These are phyloP conservation scores for Salvelinus fontinalis DNA, from an alignment of 2,113 vertebrate genomes.

Conservation along the genomic window DNA sequence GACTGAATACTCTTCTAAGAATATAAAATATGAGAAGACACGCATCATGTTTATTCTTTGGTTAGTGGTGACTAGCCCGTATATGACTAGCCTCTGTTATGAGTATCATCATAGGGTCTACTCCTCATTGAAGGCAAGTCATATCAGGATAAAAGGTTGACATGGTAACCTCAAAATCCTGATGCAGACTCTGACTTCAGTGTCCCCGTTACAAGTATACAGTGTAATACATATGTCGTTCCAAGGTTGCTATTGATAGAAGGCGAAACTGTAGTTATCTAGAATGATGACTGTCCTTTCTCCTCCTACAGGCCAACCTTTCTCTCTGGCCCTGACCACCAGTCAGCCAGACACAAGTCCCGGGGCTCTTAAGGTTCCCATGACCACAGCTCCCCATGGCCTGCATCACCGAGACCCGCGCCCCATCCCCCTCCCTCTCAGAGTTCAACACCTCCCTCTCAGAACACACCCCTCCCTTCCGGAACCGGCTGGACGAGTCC, in stretches of 20 bases:
- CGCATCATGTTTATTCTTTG: too few species aligned
- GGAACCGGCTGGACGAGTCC: conserved; percentile 81
- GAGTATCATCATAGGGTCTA: too few species aligned
- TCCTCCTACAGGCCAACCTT: conserved; percentile 11
- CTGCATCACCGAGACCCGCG: conserved; percentile 86
- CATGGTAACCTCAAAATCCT: too few species aligned
- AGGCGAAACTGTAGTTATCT: too few species aligned
- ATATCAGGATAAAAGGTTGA: too few species aligned
- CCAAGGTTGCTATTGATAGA: conserved; percentile 46
- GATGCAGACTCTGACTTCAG: too few species aligned
- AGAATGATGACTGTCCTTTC: not conserved
- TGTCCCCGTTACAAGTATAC: too few species aligned
- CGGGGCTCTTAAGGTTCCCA: conserved; percentile 32
- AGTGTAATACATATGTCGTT: conserved; percentile 69
- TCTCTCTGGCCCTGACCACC: conserved; percentile 15
- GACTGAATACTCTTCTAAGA: too few species aligned
- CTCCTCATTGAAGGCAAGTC: too few species aligned
- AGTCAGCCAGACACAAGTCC: conserved; percentile 73
- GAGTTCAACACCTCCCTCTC: conserved; percentile 83
- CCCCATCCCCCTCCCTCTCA: conserved; percentile 88
- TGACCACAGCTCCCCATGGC: conserved; percentile 77
- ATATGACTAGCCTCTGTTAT: too few species aligned
- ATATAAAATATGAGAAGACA: too few species aligned
- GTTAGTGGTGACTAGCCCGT: too few species aligned
- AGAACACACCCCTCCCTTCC: conserved; percentile 78